Evolutionary conservation across 2,888 invertebrate species (phyloP).

Genomic region (Drosophila mimetica): DNA sequence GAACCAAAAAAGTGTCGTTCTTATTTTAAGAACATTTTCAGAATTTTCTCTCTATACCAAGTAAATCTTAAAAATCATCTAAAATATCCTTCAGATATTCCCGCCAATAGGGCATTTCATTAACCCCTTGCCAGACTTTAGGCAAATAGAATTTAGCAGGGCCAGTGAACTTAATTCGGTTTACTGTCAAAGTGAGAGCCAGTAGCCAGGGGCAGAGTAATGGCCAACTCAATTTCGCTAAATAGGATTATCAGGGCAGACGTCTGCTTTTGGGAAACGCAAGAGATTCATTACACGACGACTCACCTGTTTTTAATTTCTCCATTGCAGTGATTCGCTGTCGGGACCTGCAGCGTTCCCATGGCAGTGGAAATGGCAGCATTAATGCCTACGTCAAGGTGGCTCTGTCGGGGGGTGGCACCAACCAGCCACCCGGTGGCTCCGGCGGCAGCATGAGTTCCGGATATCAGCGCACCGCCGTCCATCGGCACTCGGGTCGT

Average conservation of each 20-base stretch:
- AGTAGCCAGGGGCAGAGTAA: background rate
- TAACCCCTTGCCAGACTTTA: background rate
- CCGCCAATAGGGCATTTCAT: background rate
- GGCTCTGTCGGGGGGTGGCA: constrained; percentile 49
- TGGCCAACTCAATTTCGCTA: constrained; percentile 2
- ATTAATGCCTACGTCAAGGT: constrained; percentile 94
- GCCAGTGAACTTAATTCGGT: background rate
- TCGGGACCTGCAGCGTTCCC: constrained; percentile 88
- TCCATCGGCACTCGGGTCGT: constrained; percentile 90
- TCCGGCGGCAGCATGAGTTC: constrained; percentile 23
- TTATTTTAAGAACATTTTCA: too few relatives aligned
- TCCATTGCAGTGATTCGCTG: constrained; percentile 89
- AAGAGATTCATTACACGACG: background rate
- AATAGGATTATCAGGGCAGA: constrained; percentile 16
- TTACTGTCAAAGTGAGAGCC: background rate
- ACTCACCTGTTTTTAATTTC: background rate
- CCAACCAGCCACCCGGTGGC: background rate
- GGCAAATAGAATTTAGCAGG: background rate
- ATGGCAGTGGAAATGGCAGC: constrained; percentile 86
- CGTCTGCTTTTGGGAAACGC: background rate
- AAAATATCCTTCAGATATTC: too few relatives aligned
- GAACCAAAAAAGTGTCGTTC: too few relatives aligned
- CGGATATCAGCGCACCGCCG: constrained; percentile 91
- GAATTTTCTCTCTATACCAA: too few relatives aligned
- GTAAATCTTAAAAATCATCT: too few relatives aligned